Percentiles rank a stretch among this genome's conserved stretches.
These are phyloP conservation scores for Darevskia nairensis DNA, from an alignment of 2,797 vertebrate species.

Conservation along the genomic window DNA sequence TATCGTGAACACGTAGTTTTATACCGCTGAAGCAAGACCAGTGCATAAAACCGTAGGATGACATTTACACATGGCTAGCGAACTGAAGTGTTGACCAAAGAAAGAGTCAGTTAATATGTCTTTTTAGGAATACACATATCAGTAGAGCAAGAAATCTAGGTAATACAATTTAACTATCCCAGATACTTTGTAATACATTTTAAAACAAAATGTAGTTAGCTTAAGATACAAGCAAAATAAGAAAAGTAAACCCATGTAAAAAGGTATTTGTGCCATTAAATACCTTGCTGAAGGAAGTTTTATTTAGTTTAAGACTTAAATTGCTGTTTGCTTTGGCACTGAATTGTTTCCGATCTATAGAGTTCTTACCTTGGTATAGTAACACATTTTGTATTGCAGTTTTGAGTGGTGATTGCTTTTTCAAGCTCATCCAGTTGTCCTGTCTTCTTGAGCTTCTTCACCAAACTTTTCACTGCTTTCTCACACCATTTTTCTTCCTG, in stretches of 20 bases:
- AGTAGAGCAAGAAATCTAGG: constrained; percentile 13
- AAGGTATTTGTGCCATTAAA: background rate
- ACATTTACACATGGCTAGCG: constrained; percentile 31
- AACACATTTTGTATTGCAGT: constrained; percentile 97
- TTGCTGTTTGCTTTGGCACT: background rate
- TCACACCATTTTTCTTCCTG: constrained; percentile 99
- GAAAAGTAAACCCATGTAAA: background rate
- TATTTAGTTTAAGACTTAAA: background rate
- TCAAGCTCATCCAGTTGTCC: constrained; percentile 97
- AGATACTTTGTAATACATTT: background rate
- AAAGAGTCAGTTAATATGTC: constrained; percentile 27
- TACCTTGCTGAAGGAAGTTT: background rate
- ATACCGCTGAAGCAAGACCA: constrained; percentile 14
- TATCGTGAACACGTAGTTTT: constrained; percentile 18
- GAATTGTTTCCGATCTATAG: background rate
- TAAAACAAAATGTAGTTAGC: background rate
- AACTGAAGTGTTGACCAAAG: constrained; percentile 74
- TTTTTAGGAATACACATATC: background rate
- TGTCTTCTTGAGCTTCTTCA: constrained; percentile 98
- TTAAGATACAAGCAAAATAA: background rate
- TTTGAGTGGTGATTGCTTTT: constrained; percentile 97
- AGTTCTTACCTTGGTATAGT: constrained; percentile 93
- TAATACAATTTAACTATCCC: background rate
- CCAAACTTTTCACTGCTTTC: constrained; percentile 96
- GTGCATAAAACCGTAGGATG: background rate